A percentile compares a stretch with the other conserved stretches of the same genome.
Evolutionary conservation across 1,140 invertebrate species (phyloP).

Genomic region (Drosophila pseudoananassae): DNA sequence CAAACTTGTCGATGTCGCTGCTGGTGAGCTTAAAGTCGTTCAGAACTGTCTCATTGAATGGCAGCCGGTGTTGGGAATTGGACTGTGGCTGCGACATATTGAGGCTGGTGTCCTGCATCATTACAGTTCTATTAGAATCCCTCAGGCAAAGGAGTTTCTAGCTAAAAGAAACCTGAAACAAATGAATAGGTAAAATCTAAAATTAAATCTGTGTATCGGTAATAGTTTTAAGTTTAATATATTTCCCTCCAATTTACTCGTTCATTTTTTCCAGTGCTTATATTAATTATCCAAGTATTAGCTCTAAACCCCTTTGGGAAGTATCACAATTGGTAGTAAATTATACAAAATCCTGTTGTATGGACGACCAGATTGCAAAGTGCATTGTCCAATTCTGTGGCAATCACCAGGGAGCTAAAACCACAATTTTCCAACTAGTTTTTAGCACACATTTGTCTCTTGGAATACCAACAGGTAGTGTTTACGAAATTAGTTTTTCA

Average conservation of each 20-base stretch:
- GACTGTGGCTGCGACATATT: constrained; percentile 23
- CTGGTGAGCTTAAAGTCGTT: constrained; percentile 36
- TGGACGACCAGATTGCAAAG: background rate
- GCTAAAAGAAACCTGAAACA: background rate
- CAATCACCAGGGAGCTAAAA: background rate
- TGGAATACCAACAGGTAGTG: background rate
- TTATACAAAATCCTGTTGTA: background rate
- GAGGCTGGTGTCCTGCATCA: constrained; percentile 49
- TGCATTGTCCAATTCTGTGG: background rate
- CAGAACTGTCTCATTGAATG: constrained; percentile 49
- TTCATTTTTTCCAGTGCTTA: too few species aligned
- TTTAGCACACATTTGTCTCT: background rate
- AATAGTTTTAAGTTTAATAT: too few species aligned
- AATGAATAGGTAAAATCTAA: background rate
- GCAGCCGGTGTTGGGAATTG: constrained; percentile 1
- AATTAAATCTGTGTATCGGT: background rate
- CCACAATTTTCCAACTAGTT: background rate
- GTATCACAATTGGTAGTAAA: background rate
- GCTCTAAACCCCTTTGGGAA: background rate
- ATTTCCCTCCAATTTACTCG: too few species aligned
- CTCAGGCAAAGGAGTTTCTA: background rate
- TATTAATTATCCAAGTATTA: too few species aligned
- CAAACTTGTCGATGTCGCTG: constrained; percentile 54
- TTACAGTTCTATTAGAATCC: background rate
- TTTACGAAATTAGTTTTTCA: background rate